Percentiles rank a stretch among this genome's conserved stretches.
Evolutionary conservation across 2,113 vertebrate species (phyloP).

Genomic region (Tachuris rubrigastra): DNA sequence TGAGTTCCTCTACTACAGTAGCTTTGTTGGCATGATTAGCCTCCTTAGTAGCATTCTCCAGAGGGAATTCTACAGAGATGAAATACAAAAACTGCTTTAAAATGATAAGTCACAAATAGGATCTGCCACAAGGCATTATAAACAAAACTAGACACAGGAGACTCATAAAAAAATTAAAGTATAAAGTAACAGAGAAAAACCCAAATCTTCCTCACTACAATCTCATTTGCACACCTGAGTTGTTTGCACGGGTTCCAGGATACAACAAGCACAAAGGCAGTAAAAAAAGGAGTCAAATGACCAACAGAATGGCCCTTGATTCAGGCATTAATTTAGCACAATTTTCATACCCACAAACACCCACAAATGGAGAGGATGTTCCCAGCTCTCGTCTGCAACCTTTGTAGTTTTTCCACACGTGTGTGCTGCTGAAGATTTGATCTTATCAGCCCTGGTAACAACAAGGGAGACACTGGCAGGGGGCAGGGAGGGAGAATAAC

Average conservation of each 20-base stretch:
- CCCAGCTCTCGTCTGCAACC: neutral
- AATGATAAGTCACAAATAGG: slow-evolving; percentile 70
- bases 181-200: slow-evolving; percentile 21
- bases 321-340: neutral
- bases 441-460: neutral
- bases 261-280: neutral
- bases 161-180: slow-evolving; percentile 65
- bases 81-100: slow-evolving; percentile 71
- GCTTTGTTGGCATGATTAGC: slow-evolving; percentile 66
- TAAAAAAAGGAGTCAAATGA: neutral
- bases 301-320: neutral
- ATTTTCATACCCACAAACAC: neutral
- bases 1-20: neutral
- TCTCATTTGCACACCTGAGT: slow-evolving; percentile 61
- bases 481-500: neutral
- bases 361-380: fast-evolving
- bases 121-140: slow-evolving; percentile 69
- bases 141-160: slow-evolving; percentile 64
- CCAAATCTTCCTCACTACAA: slow-evolving; percentile 37
- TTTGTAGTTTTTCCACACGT: neutral
- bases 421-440: neutral
- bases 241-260: slow-evolving; percentile 1
- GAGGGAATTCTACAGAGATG: slow-evolving; percentile 66
- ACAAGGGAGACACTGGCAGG: neutral
- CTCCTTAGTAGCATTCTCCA: slow-evolving; percentile 63